Evolutionary conservation across 2,113 vertebrate genomes (phyloP).

Genomic region (Ptyas mucosa): DNA sequence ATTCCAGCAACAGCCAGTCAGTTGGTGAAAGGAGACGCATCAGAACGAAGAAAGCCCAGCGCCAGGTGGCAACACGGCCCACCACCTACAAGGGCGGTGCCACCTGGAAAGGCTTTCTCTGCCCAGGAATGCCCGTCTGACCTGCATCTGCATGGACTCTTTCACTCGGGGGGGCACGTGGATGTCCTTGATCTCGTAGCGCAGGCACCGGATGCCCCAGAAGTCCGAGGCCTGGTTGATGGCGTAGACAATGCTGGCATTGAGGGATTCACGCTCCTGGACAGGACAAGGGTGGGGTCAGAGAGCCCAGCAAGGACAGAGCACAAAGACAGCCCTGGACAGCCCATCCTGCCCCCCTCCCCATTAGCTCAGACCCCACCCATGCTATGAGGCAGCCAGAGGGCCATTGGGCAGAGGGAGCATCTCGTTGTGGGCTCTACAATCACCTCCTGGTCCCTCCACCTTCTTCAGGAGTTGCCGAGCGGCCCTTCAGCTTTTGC

Average conservation of each 20-base stretch:
- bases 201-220: conserved; percentile 94
- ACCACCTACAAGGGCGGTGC: accelerated
- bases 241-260: conserved; percentile 88
- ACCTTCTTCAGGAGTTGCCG: neutral
- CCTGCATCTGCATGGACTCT: conserved; percentile 99
- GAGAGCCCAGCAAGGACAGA: neutral
- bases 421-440: neutral
- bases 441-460: neutral
- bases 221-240: conserved; percentile 94
- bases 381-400: neutral
- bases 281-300: neutral
- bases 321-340: neutral
- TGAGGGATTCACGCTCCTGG: conserved; percentile 91
- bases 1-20: neutral
- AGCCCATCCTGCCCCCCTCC: accelerated
- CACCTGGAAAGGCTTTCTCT: accelerated
- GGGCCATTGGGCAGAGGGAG: neutral
- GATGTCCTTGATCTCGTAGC: conserved; percentile 98
- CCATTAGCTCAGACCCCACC: neutral
- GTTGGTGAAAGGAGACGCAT: neutral
- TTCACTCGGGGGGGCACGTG: conserved; percentile 92
- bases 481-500: neutral
- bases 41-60: neutral
- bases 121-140: conserved; percentile 39
- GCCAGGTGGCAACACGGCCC: accelerated